Base-by-base conservation (phyloP, 2,888 invertebrate species). In the Gasteruption jaculator region DNA sequence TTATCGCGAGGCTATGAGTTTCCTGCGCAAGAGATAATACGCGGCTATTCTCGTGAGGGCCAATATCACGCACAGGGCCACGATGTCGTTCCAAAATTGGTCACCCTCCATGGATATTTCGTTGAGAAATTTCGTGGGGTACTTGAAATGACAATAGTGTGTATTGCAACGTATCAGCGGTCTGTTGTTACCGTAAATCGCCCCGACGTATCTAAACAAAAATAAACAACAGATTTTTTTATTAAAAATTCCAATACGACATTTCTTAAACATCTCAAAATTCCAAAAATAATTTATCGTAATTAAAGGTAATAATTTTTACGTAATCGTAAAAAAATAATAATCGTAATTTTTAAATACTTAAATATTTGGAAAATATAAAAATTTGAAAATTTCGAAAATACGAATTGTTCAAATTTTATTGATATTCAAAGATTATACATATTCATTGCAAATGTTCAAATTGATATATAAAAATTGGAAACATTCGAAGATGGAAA, bases 61-160 rank as follows among this genome's bases (percentile, higher is more conserved):
- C 29, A 91, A 75, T 52, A 85, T 87, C 16, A 79, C 60, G 19
- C 78, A 65, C 14, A 94, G 76, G 0, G 86, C 88, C 14, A 81
- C 73, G 18, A 91, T 77, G 63, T 93, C 91, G 57, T 84, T 83
- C 81, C 86, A 86, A 69, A 91, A 92, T 65, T 85, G 83, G 64
- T 91, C 84, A 0, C 83, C 82, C 0, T 76, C 73, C 80, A 90
- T 84, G 38, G 89, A 86, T 38, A 95, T 82, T 58, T 90, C 87
- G 5, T 80, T 75, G 19, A 96, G 74, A 66, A 96, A 90, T 61
- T 86, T 85, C 25, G 75, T 71, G 0, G 91, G 89, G 55, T 86
- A 83, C 63, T 83, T 85, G 68, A 87, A 91, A 69, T 90, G 89
- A 52, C 92, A 93, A 61, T 90, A 92, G 15, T 81, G 81, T 22